Conservation (phyloP, 2,113 vertebrate genomes). For the Pelecanus crispus region DNA sequence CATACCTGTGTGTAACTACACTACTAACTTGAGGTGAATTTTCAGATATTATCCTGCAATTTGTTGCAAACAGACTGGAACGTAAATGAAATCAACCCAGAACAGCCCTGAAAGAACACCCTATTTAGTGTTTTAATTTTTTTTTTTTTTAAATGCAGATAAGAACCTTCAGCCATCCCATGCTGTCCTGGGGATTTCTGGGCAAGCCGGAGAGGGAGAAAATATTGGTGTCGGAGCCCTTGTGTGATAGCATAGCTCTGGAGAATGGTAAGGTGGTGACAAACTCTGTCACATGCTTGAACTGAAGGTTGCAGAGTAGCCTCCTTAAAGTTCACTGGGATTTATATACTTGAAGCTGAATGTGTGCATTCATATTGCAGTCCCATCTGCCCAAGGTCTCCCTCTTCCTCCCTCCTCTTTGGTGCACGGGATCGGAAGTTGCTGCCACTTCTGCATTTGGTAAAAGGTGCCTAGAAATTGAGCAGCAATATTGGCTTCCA, state of each 20-base stretch:
- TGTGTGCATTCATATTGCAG: accelerated
- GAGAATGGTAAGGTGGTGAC: neutral
- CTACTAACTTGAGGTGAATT: neutral
- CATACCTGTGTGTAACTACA: neutral
- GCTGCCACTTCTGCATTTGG: neutral
- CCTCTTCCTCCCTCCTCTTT: neutral
- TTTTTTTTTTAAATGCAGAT: neutral
- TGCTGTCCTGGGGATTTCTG: neutral
- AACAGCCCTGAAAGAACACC: neutral
- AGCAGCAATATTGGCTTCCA: neutral
- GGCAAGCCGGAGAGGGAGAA: too few relatives aligned
- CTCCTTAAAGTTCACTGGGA: neutral
- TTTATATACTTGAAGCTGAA: neutral
- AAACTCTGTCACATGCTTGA: neutral
- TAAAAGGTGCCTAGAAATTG: neutral
- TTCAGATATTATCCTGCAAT: neutral
- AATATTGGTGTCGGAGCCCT: neutral
- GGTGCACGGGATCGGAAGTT: neutral
- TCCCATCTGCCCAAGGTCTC: neutral
- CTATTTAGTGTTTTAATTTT: neutral
- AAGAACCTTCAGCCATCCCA: accelerated
- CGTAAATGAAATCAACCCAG: neutral
- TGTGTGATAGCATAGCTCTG: neutral
- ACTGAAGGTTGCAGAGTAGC: neutral
- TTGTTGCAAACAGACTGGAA: neutral